Conservation (phyloP, 2,888 invertebrate genomes). For the Lasioglossum leucozonium region DNA sequence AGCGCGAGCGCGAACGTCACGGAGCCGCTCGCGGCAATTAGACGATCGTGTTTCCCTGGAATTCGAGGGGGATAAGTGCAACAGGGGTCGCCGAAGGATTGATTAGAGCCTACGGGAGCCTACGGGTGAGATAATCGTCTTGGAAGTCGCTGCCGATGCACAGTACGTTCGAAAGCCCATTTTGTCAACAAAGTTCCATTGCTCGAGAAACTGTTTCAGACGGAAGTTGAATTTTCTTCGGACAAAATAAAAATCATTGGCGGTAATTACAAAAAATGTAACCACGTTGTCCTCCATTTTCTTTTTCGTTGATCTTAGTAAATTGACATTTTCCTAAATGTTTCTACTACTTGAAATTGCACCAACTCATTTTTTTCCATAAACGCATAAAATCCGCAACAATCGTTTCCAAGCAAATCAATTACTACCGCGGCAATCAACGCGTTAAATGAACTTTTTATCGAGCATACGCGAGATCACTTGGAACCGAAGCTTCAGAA, state of each 20-base stretch:
- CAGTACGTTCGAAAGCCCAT: background rate
- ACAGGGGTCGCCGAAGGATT: background rate
- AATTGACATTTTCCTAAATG: no score
- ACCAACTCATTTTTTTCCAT: no score
- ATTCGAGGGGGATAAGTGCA: background rate
- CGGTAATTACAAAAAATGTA: background rate
- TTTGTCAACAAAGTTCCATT: background rate
- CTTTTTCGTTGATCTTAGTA: background rate
- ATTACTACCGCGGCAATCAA: no score
- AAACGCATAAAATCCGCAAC: no score
- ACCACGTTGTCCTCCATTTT: background rate
- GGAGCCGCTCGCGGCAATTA: conserved; percentile 7
- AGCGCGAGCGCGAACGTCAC: background rate
- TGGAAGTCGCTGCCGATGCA: background rate
- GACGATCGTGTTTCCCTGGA: background rate
- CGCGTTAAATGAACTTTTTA: background rate
- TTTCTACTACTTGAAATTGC: no score
- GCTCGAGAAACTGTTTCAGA: background rate
- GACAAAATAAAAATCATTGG: background rate
- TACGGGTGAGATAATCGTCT: background rate
- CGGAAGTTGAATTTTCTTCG: no score
- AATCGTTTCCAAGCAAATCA: background rate
- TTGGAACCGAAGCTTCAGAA: background rate
- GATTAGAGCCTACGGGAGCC: background rate
- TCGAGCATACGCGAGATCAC: background rate